Evolutionary conservation across 2,113 vertebrate genomes (phyloP), one percentile per base, ranked within the genome.

Genomic region (Australoheros scitulus): DNA sequence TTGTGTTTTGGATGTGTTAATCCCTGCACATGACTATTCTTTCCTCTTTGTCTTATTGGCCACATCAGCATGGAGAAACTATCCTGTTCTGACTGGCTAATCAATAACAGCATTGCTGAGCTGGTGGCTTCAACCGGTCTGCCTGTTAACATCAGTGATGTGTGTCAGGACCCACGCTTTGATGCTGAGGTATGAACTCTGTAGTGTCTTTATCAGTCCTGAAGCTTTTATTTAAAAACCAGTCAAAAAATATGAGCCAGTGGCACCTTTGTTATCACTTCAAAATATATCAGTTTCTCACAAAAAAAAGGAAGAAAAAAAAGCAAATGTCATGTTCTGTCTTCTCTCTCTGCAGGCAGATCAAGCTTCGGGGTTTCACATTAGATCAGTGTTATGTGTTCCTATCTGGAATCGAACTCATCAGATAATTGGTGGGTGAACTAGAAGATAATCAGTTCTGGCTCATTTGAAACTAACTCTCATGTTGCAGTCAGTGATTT

Each of bases 31-130:
- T 90, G 59, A 82, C 29, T 65, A 8, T 77, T 87, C 43, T 87
- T 78, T 83, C 79, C 52, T 89, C 32, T 90, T 85, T 92, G 58
- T 88, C 52, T 88, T 87, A 87, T 55, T 94, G 87, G 60, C 61
- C 59, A 83, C 85, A 85, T 90, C 87, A 96, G 96, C 94, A 94
- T 96, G 94, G 95, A 96, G 93, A 96, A 96, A 86, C 91, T 95
- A 20, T 96, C 96, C 6, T 96, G 96, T 52, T 96, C 96, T 20
- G 96, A 96, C 86, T 96, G 96, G 96, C 87, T 96, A 81, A 96
- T 96, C 89, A 96, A 96, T 94, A 96, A 96, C 92, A 96, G 96
- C 85, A 96, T 96, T 79, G 96, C 95, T 87, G 96, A 96, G 91
- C 88, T 96, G 81, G 96, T 96, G 82, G 96, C 96, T 22, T 96